Conservation (phyloP, 1,140 invertebrate species). For the Elysia chlorotica region DNA sequence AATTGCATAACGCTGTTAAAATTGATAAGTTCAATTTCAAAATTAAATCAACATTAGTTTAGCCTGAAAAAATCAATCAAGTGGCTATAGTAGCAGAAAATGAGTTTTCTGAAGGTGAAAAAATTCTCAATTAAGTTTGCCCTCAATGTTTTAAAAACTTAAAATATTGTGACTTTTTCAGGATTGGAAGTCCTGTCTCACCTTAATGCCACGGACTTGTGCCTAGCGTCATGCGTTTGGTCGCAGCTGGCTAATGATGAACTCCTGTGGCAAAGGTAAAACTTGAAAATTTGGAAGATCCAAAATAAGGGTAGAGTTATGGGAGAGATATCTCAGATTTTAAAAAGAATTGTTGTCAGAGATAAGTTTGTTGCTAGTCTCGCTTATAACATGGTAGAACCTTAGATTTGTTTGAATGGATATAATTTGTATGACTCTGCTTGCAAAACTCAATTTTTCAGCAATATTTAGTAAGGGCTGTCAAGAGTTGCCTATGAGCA, state of each 20-base stretch:
- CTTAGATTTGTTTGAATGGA: no score
- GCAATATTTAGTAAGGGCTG: no score
- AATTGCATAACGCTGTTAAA: not conserved
- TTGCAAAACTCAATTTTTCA: no score
- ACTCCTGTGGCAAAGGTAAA: slow-evolving; percentile 65
- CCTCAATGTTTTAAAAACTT: not conserved
- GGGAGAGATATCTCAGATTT: no score
- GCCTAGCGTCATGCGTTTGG: slow-evolving; percentile 68
- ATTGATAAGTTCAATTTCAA: not conserved
- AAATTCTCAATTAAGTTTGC: not conserved
- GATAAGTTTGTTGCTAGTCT: no score
- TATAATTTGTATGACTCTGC: no score
- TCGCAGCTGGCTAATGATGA: slow-evolving; percentile 65
- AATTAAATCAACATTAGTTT: not conserved
- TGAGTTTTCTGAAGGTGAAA: not conserved
- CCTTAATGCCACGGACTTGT: slow-evolving; percentile 67
- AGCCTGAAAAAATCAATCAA: not conserved
- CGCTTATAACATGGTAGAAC: no score
- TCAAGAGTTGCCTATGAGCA: no score
- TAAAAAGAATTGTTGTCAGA: no score
- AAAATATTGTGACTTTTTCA: not conserved
- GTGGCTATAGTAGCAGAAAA: not conserved
- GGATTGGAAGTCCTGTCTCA: slow-evolving; percentile 64
- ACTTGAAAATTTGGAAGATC: no score
- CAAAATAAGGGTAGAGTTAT: no score